Percentiles rank a stretch among this genome's conserved stretches.
These are phyloP conservation scores for Hypomecis punctinalis DNA, from an alignment of 2,888 invertebrate species.

Conservation along the genomic window DNA sequence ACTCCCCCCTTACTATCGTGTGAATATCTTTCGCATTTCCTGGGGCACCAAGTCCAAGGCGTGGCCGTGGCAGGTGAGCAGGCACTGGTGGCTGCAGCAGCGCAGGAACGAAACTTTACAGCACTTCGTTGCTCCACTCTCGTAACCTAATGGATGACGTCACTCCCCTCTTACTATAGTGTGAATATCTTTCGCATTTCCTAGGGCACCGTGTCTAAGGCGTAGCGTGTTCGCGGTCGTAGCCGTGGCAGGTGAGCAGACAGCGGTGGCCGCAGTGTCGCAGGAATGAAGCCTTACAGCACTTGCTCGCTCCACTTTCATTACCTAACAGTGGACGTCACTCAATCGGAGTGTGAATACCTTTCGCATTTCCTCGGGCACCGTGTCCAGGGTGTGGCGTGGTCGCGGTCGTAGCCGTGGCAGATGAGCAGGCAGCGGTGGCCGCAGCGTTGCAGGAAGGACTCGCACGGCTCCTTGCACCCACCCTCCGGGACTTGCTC, in stretches of 20 bases:
- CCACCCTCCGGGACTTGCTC: conserved; percentile 85
- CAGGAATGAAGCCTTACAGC: conserved; percentile 79
- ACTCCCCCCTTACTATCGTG: too few species aligned
- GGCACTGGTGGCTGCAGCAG: too few species aligned
- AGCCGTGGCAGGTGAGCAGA: conserved; percentile 73
- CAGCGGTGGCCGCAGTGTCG: conserved; percentile 87
- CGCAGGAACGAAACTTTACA: too few species aligned
- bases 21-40: too few species aligned
- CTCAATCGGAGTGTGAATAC: conserved; percentile 52
- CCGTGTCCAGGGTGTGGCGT: conserved; percentile 61
- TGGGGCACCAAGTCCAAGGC: too few species aligned
- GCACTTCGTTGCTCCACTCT: too few species aligned
- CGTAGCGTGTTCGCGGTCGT: conserved; percentile 84
- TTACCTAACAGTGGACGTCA: conserved; percentile 50
- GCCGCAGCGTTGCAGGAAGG: conserved; percentile 80
- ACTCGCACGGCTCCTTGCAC: conserved; percentile 83
- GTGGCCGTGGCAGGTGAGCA: too few species aligned
- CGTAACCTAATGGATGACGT: too few species aligned
- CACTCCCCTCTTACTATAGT: too few species aligned
- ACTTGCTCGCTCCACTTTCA: conserved; percentile 58
- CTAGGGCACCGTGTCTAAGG: too few species aligned
- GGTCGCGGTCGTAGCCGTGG: conserved; percentile 84
- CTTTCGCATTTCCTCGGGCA: conserved; percentile 81
- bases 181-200: too few species aligned
- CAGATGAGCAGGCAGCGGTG: conserved; percentile 87